Evolutionary conservation across 2,888 invertebrate species (phyloP).

Genomic region (Spisula solida): DNA sequence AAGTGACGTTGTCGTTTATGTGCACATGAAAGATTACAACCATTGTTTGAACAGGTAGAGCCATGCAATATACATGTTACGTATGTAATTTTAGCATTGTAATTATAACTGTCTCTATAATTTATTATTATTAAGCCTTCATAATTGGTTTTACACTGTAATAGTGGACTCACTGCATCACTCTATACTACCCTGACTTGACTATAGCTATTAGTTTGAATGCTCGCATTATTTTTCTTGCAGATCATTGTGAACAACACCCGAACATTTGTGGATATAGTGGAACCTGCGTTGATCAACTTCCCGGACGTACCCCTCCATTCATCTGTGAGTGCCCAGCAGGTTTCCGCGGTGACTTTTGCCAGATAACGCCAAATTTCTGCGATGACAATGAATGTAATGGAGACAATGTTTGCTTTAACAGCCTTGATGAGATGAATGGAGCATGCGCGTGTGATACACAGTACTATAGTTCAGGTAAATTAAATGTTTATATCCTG

Average conservation of each 20-base stretch:
- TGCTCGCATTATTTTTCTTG: not conserved
- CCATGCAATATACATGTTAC: no score
- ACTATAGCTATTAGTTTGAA: no score
- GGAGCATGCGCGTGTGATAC: slow-evolving; percentile 50
- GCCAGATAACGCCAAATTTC: slow-evolving; percentile 62
- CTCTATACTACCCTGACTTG: no score
- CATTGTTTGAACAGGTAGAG: no score
- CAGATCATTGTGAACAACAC: slow-evolving; percentile 77
- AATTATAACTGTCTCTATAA: no score
- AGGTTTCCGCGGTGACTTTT: slow-evolving; percentile 76
- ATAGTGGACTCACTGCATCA: no score
- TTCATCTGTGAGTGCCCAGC: slow-evolving; percentile 74
- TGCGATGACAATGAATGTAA: slow-evolving; percentile 23
- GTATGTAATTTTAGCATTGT: no score
- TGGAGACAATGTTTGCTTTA: slow-evolving; percentile 47
- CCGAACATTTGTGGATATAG: slow-evolving; percentile 76
- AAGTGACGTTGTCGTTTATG: no score
- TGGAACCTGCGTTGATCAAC: slow-evolving; percentile 69
- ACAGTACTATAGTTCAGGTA: slow-evolving; percentile 43
- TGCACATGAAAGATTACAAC: no score
- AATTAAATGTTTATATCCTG: not conserved
- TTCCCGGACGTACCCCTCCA: slow-evolving; percentile 40
- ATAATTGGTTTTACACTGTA: no score
- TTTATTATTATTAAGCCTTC: no score
- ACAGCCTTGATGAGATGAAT: slow-evolving; percentile 43